These are phyloP conservation scores for Meriones psammophilus DNA, from an alignment of 2,797 vertebrate species.

Conservation along the genomic window DNA sequence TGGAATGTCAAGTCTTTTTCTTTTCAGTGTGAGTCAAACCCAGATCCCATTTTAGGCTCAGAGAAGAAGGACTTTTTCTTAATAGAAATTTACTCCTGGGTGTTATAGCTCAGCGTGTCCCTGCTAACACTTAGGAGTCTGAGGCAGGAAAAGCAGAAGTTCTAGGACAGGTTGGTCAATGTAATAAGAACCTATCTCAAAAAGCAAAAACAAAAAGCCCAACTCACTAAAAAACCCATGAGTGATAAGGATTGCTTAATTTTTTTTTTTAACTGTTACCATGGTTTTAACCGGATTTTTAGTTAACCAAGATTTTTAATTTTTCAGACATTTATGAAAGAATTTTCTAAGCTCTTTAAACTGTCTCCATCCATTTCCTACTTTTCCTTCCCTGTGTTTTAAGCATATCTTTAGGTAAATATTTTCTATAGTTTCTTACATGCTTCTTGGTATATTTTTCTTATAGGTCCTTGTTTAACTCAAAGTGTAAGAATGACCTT, in stretches of 20 bases:
- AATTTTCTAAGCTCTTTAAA: slow-evolving; percentile 1
- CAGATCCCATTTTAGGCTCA: background rate
- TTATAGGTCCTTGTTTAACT: slow-evolving; percentile 7
- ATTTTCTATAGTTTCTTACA: background rate
- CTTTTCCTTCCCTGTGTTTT: background rate
- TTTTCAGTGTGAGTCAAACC: background rate
- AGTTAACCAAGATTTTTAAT: background rate
- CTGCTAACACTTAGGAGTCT: background rate
- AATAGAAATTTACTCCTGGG: background rate
- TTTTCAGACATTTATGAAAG: slow-evolving; percentile 16
- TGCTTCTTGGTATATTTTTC: slow-evolving; percentile 34
- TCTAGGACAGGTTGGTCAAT: background rate
- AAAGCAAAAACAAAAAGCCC: background rate
- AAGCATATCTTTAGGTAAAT: background rate
- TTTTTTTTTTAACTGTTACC: background rate
- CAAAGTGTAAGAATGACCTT: slow-evolving; percentile 14
- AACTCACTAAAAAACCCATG: slow-evolving; percentile 2
- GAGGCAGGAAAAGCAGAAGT: background rate
- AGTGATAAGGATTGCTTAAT: slow-evolving; percentile 52
- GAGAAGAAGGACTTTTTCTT: background rate
- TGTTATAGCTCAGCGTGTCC: background rate
- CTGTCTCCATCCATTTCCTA: background rate
- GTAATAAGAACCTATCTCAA: background rate
- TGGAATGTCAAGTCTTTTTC: background rate
- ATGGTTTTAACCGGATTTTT: background rate